Conservation (phyloP, 2,888 invertebrate genomes). For the Fabriciana adippe region DNA sequence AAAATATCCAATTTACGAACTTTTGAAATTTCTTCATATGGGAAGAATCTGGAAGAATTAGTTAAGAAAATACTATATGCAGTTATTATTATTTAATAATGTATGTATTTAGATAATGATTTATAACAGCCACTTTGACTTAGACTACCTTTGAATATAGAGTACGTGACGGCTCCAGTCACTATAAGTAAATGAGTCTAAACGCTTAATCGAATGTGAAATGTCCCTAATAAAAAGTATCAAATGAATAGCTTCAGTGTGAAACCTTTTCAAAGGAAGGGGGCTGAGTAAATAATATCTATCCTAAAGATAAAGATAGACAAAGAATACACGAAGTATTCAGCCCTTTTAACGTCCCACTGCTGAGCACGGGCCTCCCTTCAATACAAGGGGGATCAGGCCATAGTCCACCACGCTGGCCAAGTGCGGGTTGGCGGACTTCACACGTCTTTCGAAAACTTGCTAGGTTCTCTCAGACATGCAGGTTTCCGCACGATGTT, state of each 20-base stretch:
- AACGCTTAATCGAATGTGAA: background rate
- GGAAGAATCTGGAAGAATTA: background rate
- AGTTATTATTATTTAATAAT: too few relatives aligned
- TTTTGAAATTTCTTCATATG: conserved; percentile 6
- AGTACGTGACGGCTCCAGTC: background rate
- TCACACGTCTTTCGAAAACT: too few relatives aligned
- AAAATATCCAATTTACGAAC: background rate
- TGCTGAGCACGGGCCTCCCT: too few relatives aligned
- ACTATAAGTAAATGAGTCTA: background rate
- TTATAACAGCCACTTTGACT: too few relatives aligned
- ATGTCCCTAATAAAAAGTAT: conserved; percentile 3
- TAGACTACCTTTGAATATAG: too few relatives aligned
- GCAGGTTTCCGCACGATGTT: too few relatives aligned
- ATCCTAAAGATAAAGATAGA: background rate
- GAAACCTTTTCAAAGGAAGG: conserved; percentile 20
- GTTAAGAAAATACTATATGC: background rate
- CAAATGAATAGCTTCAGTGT: conserved; percentile 13
- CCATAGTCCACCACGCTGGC: too few relatives aligned
- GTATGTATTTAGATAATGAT: too few relatives aligned
- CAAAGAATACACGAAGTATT: background rate
- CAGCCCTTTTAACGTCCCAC: too few relatives aligned
- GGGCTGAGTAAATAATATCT: background rate
- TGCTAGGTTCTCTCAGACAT: too few relatives aligned
- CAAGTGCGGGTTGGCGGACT: too few relatives aligned
- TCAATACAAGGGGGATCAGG: too few relatives aligned